Percentiles rank a stretch among this genome's conserved stretches.
Evolutionary conservation across 64 coral and sea anemone genomes (phyloP).

Genomic region (Dendronephthya gigantea): DNA sequence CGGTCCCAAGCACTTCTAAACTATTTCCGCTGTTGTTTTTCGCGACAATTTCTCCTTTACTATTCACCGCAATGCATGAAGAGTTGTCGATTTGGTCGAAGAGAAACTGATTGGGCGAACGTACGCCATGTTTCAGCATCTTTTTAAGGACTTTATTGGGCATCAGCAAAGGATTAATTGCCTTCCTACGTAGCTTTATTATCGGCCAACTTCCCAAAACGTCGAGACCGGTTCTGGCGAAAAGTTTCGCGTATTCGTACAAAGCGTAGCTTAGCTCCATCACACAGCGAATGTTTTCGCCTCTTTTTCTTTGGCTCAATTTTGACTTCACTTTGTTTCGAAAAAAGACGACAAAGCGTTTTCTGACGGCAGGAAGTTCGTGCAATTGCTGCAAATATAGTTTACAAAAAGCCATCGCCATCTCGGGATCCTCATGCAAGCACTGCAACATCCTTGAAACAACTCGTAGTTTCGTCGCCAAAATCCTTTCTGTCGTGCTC

Average conservation of each 20-base stretch:
- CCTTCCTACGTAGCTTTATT: neutral
- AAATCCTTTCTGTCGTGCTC: slow-evolving; percentile 9
- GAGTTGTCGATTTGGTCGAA: neutral
- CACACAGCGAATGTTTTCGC: neutral
- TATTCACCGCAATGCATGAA: neutral
- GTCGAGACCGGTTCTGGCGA: neutral
- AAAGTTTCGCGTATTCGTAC: neutral
- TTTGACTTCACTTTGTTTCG: neutral
- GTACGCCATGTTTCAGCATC: neutral
- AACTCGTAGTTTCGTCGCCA: slow-evolving; percentile 44
- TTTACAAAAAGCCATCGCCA: slow-evolving; percentile 18
- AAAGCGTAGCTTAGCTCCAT: neutral
- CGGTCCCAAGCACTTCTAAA: neutral
- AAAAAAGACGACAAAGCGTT: neutral
- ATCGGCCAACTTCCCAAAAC: neutral
- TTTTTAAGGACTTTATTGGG: neutral
- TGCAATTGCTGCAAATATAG: slow-evolving; percentile 39
- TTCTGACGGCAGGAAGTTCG: slow-evolving; percentile 11
- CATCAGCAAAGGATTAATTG: neutral
- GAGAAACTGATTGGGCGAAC: too few relatives aligned
- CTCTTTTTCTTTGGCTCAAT: neutral
- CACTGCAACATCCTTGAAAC: slow-evolving; percentile 28
- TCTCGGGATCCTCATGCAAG: slow-evolving; percentile 29
- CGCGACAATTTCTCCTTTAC: neutral
- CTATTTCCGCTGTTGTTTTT: neutral